These are phyloP conservation scores for Cyclopterus lumpus DNA, from an alignment of 2,797 vertebrate genomes.

Conservation along the genomic window DNA sequence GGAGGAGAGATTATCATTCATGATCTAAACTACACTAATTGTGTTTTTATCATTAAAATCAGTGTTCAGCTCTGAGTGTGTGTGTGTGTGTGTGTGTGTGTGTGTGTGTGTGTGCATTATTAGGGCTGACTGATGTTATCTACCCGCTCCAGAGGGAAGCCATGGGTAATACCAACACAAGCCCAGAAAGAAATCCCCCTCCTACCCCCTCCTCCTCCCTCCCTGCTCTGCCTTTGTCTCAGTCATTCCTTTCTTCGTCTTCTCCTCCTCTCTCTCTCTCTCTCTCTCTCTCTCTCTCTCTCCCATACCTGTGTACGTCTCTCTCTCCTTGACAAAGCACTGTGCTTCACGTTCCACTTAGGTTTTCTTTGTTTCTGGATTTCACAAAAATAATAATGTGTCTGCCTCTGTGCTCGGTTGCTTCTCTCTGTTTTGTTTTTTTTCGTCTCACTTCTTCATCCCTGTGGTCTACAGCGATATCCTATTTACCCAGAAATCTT, in stretches of 20 bases:
- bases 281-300: constrained; percentile 13
- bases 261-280: constrained; percentile 20
- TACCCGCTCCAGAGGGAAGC: constrained; percentile 57
- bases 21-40: constrained; percentile 28
- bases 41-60: constrained; percentile 35
- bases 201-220: constrained; percentile 39
- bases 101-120: constrained; percentile 32
- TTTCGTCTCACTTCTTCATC: constrained; percentile 31
- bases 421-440: constrained; percentile 10
- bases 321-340: constrained; percentile 19
- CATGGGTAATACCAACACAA: constrained; percentile 58
- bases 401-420: neutral
- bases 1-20: neutral
- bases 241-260: constrained; percentile 30
- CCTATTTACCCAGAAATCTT: constrained; percentile 63
- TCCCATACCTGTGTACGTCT: constrained; percentile 35
- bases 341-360: constrained; percentile 4
- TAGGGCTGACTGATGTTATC: constrained; percentile 60
- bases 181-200: constrained; percentile 43
- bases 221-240: constrained; percentile 66
- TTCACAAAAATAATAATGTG: constrained; percentile 21
- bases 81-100: constrained; percentile 20
- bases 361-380: constrained; percentile 18
- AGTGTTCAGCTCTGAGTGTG: constrained; percentile 12
- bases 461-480: constrained; percentile 49